Percentiles rank a stretch among this genome's conserved stretches.
phyloP scores from a whole-genome alignment of 2,888 invertebrate genomes.

The Enchytraeus crypticus region DNA sequence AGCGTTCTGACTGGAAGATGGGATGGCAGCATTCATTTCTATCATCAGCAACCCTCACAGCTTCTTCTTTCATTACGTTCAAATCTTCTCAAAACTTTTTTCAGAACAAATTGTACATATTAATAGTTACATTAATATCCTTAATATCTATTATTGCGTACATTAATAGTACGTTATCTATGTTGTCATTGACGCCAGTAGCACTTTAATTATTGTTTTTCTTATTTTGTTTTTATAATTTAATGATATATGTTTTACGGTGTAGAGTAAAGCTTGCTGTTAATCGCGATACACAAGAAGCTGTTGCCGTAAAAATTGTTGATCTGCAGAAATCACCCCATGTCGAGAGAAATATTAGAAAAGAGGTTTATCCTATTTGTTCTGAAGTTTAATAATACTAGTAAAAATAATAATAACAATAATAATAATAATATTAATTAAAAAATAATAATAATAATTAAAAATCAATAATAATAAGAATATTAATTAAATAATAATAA shows the following conservation, averaged over 20 bases:
- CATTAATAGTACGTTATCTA: neutral
- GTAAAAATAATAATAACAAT: neutral
- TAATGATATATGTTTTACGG: too few species aligned
- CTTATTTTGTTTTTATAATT: too few species aligned
- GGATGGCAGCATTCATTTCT: too few species aligned
- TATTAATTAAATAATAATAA: too few species aligned
- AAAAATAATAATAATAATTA: neutral
- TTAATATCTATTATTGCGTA: neutral
- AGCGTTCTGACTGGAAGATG: too few species aligned
- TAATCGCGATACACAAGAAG: slow-evolving; percentile 70
- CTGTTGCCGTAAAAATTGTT: slow-evolving; percentile 85
- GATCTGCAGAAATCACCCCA: slow-evolving; percentile 63
- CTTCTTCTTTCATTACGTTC: too few species aligned
- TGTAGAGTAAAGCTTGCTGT: slow-evolving; percentile 81
- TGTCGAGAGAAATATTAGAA: slow-evolving; percentile 62
- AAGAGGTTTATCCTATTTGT: slow-evolving; percentile 58
- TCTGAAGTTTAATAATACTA: neutral
- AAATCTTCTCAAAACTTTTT: too few species aligned
- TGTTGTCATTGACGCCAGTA: too few species aligned
- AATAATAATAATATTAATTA: neutral
- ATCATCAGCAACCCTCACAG: too few species aligned
- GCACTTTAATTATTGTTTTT: too few species aligned
- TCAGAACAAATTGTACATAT: too few species aligned
- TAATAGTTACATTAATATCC: too few species aligned
- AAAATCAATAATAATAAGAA: neutral